Base-by-base conservation (phyloP, 2,888 invertebrate species). In the Matsumyia berberina region DNA sequence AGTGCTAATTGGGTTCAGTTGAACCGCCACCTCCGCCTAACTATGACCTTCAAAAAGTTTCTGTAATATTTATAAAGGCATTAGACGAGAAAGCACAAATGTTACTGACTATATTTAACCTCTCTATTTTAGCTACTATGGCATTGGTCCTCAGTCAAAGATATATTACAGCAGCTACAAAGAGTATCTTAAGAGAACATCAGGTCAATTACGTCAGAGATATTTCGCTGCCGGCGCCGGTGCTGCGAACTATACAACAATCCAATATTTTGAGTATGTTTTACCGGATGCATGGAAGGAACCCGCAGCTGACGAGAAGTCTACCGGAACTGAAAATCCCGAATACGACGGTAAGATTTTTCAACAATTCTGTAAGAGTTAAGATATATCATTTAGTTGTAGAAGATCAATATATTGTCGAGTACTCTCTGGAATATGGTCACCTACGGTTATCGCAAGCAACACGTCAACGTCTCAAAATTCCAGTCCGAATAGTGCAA, bases 361-460 rank as follows among this genome's bases (percentile, higher is more conserved):
- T 39, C 35, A 0, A n/a, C 17, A 87, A 51, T 67, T 89, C 15
- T 8, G 11, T 9, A 15, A 29, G 1, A 2, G 5, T 35, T n/a
- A n/a, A n/a, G n/a, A 39, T 49, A 7, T 29, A 37, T 67, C 31
- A 60, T 39, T 60, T 58, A 55, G 73, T 19, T 51, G n/a, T 88
- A 94, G 97, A 97, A 88, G 98, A 98, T 89, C 97, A 97, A 89
- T 99, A 99, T 91, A 98, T 99, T 57, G 96, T 99, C 1, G 99
- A 99, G 91, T 99, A 99, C 93, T 97, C 99, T 0, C 92, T 99
- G 87, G 98, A 99, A 91, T 99, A 99, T 91, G 99, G 99, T 0
- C 97, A 99, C 90, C 93, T 99, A 33, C 94, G 99, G 0, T 93
- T 99, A 5, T 97, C 97, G 2, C 96, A 97, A 0, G 94, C 95